Evolutionary conservation across 2,888 invertebrate genomes (phyloP).

Genomic region (Automeris io): DNA sequence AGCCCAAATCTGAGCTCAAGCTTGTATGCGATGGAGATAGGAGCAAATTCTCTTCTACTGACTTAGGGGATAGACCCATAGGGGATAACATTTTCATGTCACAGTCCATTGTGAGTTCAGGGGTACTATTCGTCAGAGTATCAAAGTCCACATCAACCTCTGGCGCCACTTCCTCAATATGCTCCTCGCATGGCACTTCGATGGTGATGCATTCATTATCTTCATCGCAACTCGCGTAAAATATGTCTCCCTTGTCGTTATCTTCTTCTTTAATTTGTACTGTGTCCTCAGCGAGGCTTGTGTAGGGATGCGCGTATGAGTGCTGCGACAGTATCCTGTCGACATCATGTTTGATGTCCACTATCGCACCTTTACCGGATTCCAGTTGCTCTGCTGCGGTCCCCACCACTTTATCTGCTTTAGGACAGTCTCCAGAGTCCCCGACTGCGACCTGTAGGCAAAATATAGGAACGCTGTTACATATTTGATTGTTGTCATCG

Average conservation of each 20-base stretch:
- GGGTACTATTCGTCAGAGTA: constrained; percentile 35
- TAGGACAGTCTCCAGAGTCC: constrained; percentile 53
- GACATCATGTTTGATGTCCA: constrained; percentile 64
- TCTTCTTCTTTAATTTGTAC: constrained; percentile 48
- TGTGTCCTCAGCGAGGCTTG: constrained; percentile 33
- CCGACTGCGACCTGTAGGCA: constrained; percentile 52
- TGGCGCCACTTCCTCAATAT: constrained; percentile 51
- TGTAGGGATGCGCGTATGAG: constrained; percentile 72
- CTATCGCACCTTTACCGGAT: constrained; percentile 81
- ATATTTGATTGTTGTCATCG: no score
- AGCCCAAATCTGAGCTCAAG: constrained; percentile 64
- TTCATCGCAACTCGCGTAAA: constrained; percentile 85
- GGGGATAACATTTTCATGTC: constrained; percentile 69
- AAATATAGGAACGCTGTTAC: no score
- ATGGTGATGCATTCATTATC: constrained; percentile 84
- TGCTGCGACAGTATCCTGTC: constrained; percentile 69
- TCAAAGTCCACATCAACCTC: constrained; percentile 47
- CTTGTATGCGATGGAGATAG: constrained; percentile 62
- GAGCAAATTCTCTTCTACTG: constrained; percentile 47
- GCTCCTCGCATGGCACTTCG: constrained; percentile 80
- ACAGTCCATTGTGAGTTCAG: constrained; percentile 46
- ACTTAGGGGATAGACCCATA: constrained; percentile 53
- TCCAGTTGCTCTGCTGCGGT: constrained; percentile 89
- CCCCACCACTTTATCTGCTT: constrained; percentile 90
- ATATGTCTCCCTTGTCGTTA: constrained; percentile 76